Percentiles rank a stretch among this genome's conserved stretches.
Conservation (phyloP, 2,113 vertebrate genomes). For the Oreochromis spilurus region DNA sequence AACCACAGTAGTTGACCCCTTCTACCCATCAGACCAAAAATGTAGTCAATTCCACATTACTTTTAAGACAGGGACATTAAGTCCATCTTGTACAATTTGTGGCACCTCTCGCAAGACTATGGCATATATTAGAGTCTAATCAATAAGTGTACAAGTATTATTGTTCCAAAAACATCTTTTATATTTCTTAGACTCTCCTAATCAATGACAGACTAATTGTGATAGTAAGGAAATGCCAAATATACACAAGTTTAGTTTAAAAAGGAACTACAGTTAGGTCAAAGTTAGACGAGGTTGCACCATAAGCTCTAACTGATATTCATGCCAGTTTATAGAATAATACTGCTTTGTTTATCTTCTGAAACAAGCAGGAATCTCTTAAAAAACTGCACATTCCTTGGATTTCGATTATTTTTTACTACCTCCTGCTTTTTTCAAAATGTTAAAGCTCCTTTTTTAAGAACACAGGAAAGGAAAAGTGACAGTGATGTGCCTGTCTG, state of each 20-base stretch:
- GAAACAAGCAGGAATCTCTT: background rate
- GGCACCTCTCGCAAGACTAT: background rate
- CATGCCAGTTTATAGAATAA: background rate
- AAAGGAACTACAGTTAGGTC: background rate
- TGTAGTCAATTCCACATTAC: background rate
- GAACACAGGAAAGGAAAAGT: background rate
- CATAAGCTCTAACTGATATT: background rate
- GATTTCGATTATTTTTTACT: background rate
- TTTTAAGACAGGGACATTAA: background rate
- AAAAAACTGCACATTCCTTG: background rate
- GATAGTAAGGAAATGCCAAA: background rate
- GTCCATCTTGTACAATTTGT: background rate
- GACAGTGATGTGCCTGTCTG: constrained; percentile 38
- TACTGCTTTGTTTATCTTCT: background rate
- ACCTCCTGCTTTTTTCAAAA: background rate
- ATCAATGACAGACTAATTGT: background rate
- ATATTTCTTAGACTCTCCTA: background rate
- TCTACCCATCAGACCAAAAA: background rate
- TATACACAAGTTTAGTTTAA: background rate
- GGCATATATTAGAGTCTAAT: background rate
- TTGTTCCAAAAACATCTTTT: background rate
- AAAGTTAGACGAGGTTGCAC: background rate
- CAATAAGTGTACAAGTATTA: background rate
- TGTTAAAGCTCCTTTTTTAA: background rate
- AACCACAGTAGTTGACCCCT: background rate